phyloP scores from a whole-genome alignment of 2,888 invertebrate species.

The Pyrocoelia pectoralis region DNA sequence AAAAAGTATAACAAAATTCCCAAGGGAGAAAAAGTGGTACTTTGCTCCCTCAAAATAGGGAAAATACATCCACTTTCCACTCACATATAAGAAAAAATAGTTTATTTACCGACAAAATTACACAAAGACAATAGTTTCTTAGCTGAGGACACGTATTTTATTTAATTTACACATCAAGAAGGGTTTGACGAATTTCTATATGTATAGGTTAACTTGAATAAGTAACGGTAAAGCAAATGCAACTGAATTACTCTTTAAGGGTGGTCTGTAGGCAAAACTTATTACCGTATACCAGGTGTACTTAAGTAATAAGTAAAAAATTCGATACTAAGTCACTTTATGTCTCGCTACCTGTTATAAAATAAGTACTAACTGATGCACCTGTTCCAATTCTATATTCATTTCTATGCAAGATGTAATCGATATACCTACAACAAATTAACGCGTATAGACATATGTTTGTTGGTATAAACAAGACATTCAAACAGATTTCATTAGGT shows the following conservation, averaged over 20 bases:
- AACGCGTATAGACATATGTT: slow-evolving; percentile 51
- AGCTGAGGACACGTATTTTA: too few species aligned
- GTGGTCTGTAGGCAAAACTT: slow-evolving; percentile 1
- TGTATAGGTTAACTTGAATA: too few species aligned
- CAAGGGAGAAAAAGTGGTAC: too few species aligned
- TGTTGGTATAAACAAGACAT: slow-evolving; percentile 49
- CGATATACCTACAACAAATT: slow-evolving; percentile 51
- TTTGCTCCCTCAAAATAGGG: too few species aligned
- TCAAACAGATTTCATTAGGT: slow-evolving; percentile 51
- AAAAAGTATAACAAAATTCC: too few species aligned
- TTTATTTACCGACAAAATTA: too few species aligned
- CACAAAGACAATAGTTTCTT: too few species aligned
- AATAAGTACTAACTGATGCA: slow-evolving; percentile 41
- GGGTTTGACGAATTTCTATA: too few species aligned
- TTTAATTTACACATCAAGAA: too few species aligned
- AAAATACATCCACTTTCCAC: too few species aligned
- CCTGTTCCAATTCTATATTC: slow-evolving; percentile 34
- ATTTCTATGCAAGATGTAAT: slow-evolving; percentile 45
- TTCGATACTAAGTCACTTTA: slow-evolving; percentile 31
- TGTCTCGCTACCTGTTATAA: slow-evolving; percentile 40
- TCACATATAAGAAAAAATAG: too few species aligned
- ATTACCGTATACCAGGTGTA: slow-evolving; percentile 30
- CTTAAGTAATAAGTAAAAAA: slow-evolving; percentile 17
- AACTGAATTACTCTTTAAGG: slow-evolving; percentile 2
- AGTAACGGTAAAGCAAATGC: neutral